These are phyloP conservation scores for Furnarius figulus DNA, from an alignment of 2,113 vertebrate species.

Conservation along the genomic window DNA sequence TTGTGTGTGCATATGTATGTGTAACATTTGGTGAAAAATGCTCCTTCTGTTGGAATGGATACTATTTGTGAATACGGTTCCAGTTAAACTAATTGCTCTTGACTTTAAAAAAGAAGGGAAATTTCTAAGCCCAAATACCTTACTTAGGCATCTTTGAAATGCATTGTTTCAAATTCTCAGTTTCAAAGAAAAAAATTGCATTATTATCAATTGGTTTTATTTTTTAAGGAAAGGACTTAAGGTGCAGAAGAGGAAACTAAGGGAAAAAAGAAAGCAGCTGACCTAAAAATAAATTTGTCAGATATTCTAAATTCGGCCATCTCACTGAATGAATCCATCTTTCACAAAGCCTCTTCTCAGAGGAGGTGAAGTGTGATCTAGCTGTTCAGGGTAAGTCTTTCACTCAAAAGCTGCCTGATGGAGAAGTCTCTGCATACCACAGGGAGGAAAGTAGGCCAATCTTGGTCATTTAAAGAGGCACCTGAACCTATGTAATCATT, in stretches of 20 bases:
- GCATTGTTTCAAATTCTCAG: background rate
- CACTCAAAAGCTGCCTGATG: background rate
- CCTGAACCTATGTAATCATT: background rate
- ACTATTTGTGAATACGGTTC: background rate
- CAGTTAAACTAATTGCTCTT: background rate
- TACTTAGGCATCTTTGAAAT: background rate
- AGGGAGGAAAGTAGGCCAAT: background rate
- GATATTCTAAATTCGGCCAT: conserved; percentile 1
- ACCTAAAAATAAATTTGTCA: background rate
- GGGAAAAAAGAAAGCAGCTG: background rate
- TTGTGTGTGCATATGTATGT: background rate
- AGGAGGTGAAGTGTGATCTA: background rate
- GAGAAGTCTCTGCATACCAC: background rate
- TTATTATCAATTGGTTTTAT: background rate
- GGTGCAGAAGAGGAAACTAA: background rate
- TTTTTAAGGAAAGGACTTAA: background rate
- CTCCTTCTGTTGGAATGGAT: background rate
- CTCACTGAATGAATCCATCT: background rate
- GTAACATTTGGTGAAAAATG: background rate
- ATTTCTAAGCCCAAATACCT: background rate
- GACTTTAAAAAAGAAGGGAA: background rate
- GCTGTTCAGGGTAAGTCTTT: background rate
- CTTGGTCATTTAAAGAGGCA: background rate
- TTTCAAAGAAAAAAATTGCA: background rate
- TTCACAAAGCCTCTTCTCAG: background rate